Conservation (phyloP, 2,797 vertebrate genomes). For the Cetoscarus ocellatus region DNA sequence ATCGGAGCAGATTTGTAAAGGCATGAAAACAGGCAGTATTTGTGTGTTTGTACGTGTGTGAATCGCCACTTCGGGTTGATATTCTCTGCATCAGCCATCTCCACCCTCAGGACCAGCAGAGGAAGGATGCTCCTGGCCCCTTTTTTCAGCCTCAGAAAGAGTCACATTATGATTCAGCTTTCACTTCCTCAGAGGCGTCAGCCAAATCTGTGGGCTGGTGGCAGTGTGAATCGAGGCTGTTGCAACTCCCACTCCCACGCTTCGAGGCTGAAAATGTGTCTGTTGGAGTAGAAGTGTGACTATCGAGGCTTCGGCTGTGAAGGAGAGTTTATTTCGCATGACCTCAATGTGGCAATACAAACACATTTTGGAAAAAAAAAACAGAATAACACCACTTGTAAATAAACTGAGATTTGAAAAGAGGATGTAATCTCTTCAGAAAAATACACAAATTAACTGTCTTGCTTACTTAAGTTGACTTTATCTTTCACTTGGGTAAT, state of each 20-base stretch:
- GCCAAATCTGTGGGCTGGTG: constrained; percentile 67
- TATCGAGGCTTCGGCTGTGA: constrained; percentile 38
- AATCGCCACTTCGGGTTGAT: constrained; percentile 38
- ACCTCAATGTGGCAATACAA: constrained; percentile 47
- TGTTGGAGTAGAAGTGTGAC: constrained; percentile 66
- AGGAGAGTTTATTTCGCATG: constrained; percentile 37
- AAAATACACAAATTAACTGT: constrained; percentile 9
- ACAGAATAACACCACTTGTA: constrained; percentile 21
- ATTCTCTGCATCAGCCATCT: constrained; percentile 45
- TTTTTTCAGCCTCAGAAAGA: constrained; percentile 34
- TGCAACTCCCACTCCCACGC: constrained; percentile 62
- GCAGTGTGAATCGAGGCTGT: constrained; percentile 61
- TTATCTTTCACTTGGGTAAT: constrained; percentile 6
- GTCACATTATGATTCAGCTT: constrained; percentile 69
- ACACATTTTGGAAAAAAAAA: constrained; percentile 31
- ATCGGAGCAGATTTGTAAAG: constrained; percentile 38
- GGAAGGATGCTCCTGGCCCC: constrained; percentile 37
- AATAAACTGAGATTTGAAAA: constrained; percentile 25
- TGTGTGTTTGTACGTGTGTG: not conserved
- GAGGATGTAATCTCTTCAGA: constrained; percentile 9
- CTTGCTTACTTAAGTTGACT: not conserved
- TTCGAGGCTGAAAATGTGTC: constrained; percentile 59
- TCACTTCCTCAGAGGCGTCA: constrained; percentile 63
- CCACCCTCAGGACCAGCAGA: constrained; percentile 42
- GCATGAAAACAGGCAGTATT: constrained; percentile 28